These are phyloP conservation scores for Pseudomyrmex dendroicus DNA, from an alignment of 1,140 invertebrate species.

Conservation along the genomic window DNA sequence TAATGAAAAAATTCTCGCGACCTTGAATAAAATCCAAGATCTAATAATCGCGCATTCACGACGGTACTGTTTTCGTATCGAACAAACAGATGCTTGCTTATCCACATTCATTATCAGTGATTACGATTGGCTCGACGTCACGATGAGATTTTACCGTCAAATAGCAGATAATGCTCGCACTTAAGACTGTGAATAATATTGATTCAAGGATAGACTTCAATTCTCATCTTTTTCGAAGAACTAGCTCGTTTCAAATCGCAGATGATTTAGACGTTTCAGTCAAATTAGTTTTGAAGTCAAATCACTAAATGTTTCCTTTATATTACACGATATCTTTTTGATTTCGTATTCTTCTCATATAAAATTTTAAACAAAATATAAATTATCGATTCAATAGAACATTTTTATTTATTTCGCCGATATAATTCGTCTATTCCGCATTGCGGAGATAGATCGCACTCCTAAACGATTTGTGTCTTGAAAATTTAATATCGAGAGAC, in stretches of 20 bases:
- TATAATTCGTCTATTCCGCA: neutral
- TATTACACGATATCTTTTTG: too few species aligned
- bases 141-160: neutral
- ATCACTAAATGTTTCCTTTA: too few species aligned
- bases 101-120: constrained; percentile 24
- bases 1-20: constrained; percentile 8
- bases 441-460: neutral
- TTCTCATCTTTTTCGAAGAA: neutral
- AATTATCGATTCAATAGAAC: neutral
- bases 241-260: too few species aligned
- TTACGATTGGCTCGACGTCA: neutral
- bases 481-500: constrained; percentile 23
- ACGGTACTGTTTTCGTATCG: neutral
- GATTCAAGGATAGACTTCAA: neutral
- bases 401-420: too few species aligned
- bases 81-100: constrained; percentile 38
- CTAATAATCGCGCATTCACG: constrained; percentile 10
- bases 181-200: constrained; percentile 6
- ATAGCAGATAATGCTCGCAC: constrained; percentile 30
- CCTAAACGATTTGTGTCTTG: neutral
- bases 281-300: too few species aligned
- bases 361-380: too few species aligned
- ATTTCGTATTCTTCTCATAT: too few species aligned
- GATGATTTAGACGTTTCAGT: too few species aligned
- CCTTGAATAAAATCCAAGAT: constrained; percentile 20